Base-by-base conservation (phyloP, 2,888 invertebrate species). In the Cremastinae sp. region DNA sequence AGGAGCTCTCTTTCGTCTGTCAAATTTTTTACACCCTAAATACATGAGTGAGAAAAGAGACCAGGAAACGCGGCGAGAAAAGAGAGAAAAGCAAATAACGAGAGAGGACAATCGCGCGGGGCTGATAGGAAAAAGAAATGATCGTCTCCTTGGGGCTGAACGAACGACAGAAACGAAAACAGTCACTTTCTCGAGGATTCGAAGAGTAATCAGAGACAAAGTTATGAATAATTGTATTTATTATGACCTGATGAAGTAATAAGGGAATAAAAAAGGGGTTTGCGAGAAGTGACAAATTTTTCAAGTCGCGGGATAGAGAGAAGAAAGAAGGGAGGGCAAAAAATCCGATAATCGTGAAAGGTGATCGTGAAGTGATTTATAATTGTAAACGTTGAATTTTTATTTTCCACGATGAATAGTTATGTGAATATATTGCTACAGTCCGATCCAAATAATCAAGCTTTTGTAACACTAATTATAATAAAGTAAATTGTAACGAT, bases 381-480 rank as follows among this genome's bases (percentile, higher is more conserved):
- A 86, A 85, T 84, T 70, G 86, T 85, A 84, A 87, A 86, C 83
- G 85, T 87, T 86, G 82, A 87, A 86, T 84, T 86, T 86, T 88
- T 87, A 87, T 88, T 88, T 88, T 88, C 85, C 87, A 87, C 85
- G 83, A 81, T 82, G 80, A 81, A 83, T 83, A 87, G 83, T 86
- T 86, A 87, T 87, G 87, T 88, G 88, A 88, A 89, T 89, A 87
- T 88, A 88, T 85, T 85, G 88, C 88, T 88, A 89, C 88, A 89
- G 88, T 88, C 88, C 88, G 88, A 89, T 88, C 89, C 88, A 88
- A 88, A 85, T 88, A 88, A 88, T 89, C 89, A 88, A 89, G 88
- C 89, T 88, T 88, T 88, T 88, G 87, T 88, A 88, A 88, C 83
- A 87, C 84, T 88, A 86, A 84, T 86, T 85, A 86, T 87, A 86